Evolutionary conservation across 2,888 invertebrate species (phyloP).

Genomic region (Acrobasis consociella): DNA sequence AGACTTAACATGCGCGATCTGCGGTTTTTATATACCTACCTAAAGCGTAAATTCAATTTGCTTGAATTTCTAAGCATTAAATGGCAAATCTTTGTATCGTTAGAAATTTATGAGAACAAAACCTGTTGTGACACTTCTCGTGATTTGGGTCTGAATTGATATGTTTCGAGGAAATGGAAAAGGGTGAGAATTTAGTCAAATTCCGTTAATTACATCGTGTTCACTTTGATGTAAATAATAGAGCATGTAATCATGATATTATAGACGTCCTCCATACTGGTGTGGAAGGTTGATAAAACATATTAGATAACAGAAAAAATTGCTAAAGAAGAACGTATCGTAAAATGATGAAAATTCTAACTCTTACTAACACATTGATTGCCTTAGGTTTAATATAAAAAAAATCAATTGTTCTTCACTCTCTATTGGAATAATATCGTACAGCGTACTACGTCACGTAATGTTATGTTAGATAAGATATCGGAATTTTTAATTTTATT

Average conservation of each 20-base stretch:
- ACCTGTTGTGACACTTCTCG: slow-evolving; percentile 9
- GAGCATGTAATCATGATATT: not conserved
- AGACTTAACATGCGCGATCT: not conserved
- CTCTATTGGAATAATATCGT: too few species aligned
- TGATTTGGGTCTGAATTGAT: slow-evolving; percentile 6
- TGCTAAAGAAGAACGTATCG: too few species aligned
- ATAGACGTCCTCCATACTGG: not conserved
- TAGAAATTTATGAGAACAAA: slow-evolving; percentile 6
- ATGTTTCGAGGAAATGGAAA: not conserved
- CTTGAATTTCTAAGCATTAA: not conserved
- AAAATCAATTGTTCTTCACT: too few species aligned
- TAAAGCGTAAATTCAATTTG: not conserved
- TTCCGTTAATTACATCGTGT: not conserved
- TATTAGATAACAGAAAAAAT: too few species aligned
- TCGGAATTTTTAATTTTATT: too few species aligned
- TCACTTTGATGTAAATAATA: not conserved
- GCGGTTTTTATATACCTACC: not conserved
- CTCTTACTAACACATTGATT: too few species aligned
- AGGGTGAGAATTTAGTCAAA: slow-evolving; percentile 1
- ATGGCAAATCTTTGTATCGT: slow-evolving; percentile 11
- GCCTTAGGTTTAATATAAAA: too few species aligned
- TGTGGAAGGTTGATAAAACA: too few species aligned
- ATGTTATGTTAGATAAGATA: too few species aligned
- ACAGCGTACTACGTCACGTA: too few species aligned
- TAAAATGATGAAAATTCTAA: too few species aligned